Conservation (phyloP, 2,888 invertebrate genomes). For the Stratiomys singularior region DNA sequence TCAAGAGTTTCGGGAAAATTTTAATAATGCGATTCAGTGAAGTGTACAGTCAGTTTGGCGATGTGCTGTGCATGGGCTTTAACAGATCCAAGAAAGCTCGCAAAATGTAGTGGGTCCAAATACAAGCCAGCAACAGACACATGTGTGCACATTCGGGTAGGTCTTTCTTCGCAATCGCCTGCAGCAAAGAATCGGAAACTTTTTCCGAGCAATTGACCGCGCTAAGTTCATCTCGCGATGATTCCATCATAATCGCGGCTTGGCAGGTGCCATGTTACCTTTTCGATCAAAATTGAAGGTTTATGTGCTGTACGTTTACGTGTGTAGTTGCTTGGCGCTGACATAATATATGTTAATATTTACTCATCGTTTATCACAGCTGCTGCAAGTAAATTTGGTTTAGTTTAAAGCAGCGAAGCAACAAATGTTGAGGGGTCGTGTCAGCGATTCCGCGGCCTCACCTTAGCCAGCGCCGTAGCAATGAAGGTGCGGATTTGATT, state of each 20-base stretch:
- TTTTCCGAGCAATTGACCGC: slow-evolving; percentile 8
- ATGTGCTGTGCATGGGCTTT: no score
- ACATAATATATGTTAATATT: slow-evolving; percentile 34
- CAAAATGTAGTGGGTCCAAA: no score
- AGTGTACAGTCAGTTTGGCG: no score
- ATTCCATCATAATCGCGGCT: slow-evolving; percentile 4
- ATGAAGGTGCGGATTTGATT: neutral
- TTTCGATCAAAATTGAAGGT: slow-evolving; percentile 28
- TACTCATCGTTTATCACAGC: slow-evolving; percentile 23
- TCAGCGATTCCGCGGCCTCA: neutral
- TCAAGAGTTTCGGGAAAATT: no score
- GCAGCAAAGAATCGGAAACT: no score
- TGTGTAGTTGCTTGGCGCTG: neutral
- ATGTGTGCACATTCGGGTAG: no score
- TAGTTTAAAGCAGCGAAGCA: neutral
- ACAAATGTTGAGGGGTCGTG: neutral
- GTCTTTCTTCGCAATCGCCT: no score
- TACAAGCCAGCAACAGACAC: no score
- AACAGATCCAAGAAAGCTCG: no score
- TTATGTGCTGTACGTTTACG: slow-evolving; percentile 22
- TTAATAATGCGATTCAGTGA: no score
- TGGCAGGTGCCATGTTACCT: slow-evolving; percentile 22
- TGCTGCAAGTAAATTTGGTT: slow-evolving; percentile 18
- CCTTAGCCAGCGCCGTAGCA: neutral
- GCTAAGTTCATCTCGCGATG: neutral